Evolutionary conservation across 2,797 vertebrate genomes (phyloP), one percentile per base, ranked within the genome.

Genomic region (Argentina silus): DNA sequence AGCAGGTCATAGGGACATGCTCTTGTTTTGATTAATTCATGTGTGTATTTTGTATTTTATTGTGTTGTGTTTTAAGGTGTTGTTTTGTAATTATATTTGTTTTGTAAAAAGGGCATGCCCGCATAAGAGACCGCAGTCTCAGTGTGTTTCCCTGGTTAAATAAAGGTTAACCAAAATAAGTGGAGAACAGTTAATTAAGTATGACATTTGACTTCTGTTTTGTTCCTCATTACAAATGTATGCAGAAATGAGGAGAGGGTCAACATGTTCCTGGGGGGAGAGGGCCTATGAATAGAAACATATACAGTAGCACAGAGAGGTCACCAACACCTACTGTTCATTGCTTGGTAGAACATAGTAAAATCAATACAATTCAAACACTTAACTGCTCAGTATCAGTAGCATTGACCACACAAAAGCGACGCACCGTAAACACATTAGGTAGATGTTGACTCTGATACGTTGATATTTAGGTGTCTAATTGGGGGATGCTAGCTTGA

Each of bases 241-340:
- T 84, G 80, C 82, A 82, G 19, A 82, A 79, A 82, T 76, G 8
- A 67, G 86, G 50, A 83, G 43, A 70, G 55, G 80, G 64, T 84
- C 63, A 83, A 79, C 61, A 69, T 68, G 51, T 0, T 42, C 45
- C 51, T 69, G 73, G 45, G 21, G 67, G 75, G 70, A 72, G 17
- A 79, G 75, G 6, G 19, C 51, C 56, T 78, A 56, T 74, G n/a
- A 86, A 79, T 44, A 80, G 67, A 78, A 3, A 66, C 21, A 53
- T 70, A 69, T 19, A 75, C n/a, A 6, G 11, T 50, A 74, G 51
- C 53, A 73, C 60, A 78, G 60, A 14, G 59, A 36, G 66, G 44
- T 56, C n/a, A 23, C n/a, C 66, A 15, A 27, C 65, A 50, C 10
- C 23, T 50, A 47, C 61, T 23, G 64, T 6, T 63, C 60, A 23